Evolutionary conservation across 1,140 invertebrate genomes (phyloP), one percentile per base, ranked within the genome.

Genomic region (Caenorhabditis tropicalis): DNA sequence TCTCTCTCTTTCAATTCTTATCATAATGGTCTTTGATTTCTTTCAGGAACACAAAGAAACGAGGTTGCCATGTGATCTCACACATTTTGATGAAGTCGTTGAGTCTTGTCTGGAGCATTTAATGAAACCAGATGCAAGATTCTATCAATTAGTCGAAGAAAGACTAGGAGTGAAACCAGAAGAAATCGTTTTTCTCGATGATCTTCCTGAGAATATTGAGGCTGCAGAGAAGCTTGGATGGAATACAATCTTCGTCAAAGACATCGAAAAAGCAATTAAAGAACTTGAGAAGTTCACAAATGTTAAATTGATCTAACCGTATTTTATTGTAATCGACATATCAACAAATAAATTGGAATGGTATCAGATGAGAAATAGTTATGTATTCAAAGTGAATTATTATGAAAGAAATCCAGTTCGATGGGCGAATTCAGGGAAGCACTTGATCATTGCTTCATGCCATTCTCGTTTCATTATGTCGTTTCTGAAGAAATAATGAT

Each of bases 381-480:
- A 3, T 7, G n/a, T 27, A 10, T 43, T 74, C 9, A 21, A 7
- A 27, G 15, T 31, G 29, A 16, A 3, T 6, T 3, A 65, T 65
- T 31, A 74, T 21, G 27, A 27, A 19, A 84, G 48, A 48, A 84
- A 84, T 6, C 83, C 83, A 7, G 83, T 84, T 9, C 83, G 43
- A 39, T 84, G 65, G 6, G 83, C 83, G 31, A 84, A 84, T 80
- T 84, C 83, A 19, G 83, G 83, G 24, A 84, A 84, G 36, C 83
- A 84, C 39, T 81, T 65, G 7, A 21, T 46, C 83, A 84, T 84
- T 39, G 65, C 49, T 6, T 81, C 29, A 24, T 84, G 58, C 83
- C 83, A 84, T 58, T 84, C 83, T 12, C 33, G n/a, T 36, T 39
- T 15, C 70, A 74, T 84, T 49, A 31, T 49, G 29, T 84, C 49